Conservation (phyloP, 2,888 invertebrate genomes). For the Heliconius hortense region DNA sequence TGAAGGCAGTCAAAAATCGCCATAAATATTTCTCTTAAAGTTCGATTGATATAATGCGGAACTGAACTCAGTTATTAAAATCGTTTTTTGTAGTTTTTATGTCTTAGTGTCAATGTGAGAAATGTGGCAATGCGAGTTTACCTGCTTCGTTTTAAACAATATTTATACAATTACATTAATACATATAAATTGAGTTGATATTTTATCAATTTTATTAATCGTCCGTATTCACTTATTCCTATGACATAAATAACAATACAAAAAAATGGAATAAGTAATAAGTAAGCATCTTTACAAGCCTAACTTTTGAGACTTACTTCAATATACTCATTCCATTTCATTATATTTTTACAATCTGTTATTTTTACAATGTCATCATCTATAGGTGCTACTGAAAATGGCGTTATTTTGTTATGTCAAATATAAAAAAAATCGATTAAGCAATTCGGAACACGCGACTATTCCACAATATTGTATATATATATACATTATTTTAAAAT, state of each 20-base stretch:
- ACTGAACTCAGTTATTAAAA: neutral
- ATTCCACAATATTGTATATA: conserved; percentile 5
- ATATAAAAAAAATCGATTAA: neutral
- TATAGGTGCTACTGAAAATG: neutral
- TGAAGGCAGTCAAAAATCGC: conserved; percentile 26
- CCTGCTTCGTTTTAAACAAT: too few species aligned
- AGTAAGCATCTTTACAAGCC: neutral
- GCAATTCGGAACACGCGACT: neutral
- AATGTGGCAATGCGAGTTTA: neutral
- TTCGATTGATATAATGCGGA: neutral
- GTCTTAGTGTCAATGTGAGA: neutral
- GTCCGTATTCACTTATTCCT: neutral
- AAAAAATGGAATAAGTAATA: neutral
- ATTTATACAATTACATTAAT: too few species aligned
- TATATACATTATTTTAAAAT: conserved; percentile 5
- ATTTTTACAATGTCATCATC: neutral
- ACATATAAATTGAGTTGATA: too few species aligned
- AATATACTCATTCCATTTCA: neutral
- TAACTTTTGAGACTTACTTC: neutral
- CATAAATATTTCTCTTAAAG: conserved; percentile 28
- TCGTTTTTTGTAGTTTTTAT: neutral
- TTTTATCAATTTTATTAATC: neutral
- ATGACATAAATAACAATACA: neutral
- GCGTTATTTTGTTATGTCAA: neutral
- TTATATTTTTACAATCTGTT: neutral